phyloP scores from a whole-genome alignment of 2,113 vertebrate genomes.

The Leiothrix lutea region DNA sequence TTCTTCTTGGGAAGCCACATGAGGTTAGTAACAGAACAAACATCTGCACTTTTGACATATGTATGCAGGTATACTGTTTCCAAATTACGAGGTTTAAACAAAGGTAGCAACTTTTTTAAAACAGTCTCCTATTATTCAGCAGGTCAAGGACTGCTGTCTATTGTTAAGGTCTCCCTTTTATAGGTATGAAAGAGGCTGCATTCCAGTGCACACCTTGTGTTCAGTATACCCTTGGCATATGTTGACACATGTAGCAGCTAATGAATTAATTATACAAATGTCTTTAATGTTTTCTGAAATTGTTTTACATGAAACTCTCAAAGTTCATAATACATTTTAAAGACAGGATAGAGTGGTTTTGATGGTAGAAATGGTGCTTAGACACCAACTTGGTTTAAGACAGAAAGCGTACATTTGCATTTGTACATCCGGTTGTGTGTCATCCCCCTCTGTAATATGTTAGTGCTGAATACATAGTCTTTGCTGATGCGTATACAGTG shows the following conservation, averaged over 20 bases:
- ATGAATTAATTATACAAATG: not conserved
- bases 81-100: not conserved
- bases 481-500: not conserved
- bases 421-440: not conserved
- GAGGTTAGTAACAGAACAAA: not conserved
- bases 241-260: not conserved
- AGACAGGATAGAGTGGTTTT: not conserved
- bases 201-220: not conserved
- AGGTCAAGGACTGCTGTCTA: not conserved
- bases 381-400: not conserved
- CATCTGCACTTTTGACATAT: not conserved
- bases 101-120: not conserved
- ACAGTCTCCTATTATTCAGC: not conserved
- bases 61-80: not conserved
- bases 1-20: not conserved
- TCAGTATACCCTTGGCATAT: not conserved
- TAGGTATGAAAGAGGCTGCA: not conserved
- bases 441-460: not conserved
- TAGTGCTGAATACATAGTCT: not conserved
- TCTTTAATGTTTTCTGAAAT: not conserved
- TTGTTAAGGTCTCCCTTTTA: not conserved
- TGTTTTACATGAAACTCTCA: not conserved
- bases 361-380: not conserved
- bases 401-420: not conserved
- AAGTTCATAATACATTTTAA: not conserved